Evolutionary conservation across 2,797 vertebrate genomes (phyloP).

Genomic region (Thaleichthys pacificus): DNA sequence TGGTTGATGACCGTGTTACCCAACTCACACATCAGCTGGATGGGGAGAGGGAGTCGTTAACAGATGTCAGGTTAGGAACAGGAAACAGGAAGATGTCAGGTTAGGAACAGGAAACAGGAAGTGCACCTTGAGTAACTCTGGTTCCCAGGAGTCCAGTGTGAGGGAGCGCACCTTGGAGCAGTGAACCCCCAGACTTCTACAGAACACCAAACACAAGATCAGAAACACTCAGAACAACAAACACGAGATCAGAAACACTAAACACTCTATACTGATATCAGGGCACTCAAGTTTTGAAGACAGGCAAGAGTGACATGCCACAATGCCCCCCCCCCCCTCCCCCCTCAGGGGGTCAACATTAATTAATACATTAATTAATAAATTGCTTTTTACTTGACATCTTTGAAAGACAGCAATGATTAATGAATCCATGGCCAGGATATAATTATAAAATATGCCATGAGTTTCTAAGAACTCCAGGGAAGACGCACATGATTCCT

Average conservation of each 20-base stretch:
- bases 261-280: no score
- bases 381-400: no score
- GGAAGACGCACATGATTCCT: no score
- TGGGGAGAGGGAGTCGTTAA: background rate
- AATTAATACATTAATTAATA: no score
- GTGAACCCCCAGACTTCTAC: conserved; percentile 95
- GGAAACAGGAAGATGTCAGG: background rate
- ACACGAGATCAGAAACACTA: background rate
- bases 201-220: conserved; percentile 12
- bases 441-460: no score
- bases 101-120: background rate
- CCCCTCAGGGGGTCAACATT: no score
- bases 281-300: no score
- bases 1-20: conserved; percentile 92
- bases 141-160: conserved; percentile 97
- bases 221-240: background rate
- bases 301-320: no score
- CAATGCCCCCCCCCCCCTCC: no score
- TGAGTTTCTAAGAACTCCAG: no score
- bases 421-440: no score
- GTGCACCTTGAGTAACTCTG: conserved; percentile 90
- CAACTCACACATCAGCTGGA: conserved; percentile 96
- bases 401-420: no score
- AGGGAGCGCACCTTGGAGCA: conserved; percentile 97
- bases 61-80: background rate